Conservation (phyloP, 1,140 invertebrate species). For the Homalodisca vitripennis region DNA sequence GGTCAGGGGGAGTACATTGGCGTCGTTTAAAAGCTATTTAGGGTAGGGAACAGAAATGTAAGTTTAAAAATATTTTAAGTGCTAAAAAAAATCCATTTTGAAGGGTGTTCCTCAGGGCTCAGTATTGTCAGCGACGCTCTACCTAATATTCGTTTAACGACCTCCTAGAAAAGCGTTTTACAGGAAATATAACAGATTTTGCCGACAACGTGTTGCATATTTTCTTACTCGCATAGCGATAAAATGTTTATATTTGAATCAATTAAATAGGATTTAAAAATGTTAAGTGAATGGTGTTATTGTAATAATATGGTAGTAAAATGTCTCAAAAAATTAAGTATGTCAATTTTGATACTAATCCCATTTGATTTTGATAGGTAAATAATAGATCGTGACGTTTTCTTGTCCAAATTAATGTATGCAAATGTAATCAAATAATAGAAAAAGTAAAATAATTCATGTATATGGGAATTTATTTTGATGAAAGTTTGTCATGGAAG, state of each 20-base stretch:
- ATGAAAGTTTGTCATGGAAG: not conserved
- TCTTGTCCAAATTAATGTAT: not conserved
- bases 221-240: not conserved
- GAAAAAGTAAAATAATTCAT: not conserved
- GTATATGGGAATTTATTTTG: not conserved
- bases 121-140: not conserved
- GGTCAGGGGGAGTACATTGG: not conserved
- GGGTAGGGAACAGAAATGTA: not conserved
- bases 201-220: not conserved
- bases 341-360: not conserved
- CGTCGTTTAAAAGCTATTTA: not conserved
- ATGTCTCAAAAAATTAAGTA: not conserved
- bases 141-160: not conserved
- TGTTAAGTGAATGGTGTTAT: not conserved
- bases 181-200: not conserved
- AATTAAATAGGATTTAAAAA: not conserved
- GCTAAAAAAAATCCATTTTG: not conserved
- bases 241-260: not conserved
- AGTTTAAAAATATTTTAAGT: not conserved
- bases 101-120: not conserved
- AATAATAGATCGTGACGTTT: not conserved
- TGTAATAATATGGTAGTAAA: not conserved
- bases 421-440: not conserved
- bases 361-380: not conserved
- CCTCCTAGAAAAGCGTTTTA: not conserved